These are phyloP conservation scores for Thyatira batis DNA, from an alignment of 2,888 invertebrate genomes.

Conservation along the genomic window DNA sequence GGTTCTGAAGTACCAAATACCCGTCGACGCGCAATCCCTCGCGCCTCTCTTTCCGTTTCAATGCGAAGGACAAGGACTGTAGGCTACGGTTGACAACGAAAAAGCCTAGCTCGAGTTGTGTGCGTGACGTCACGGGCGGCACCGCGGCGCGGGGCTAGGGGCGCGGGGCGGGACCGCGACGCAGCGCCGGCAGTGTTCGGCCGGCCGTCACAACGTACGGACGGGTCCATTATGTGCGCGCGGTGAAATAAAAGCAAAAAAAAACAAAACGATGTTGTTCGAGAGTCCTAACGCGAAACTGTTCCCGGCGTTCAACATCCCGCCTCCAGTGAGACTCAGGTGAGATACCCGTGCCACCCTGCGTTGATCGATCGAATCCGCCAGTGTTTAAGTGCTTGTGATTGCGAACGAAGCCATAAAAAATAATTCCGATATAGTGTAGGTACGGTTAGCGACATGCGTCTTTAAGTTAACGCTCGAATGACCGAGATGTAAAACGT, in stretches of 20 bases:
- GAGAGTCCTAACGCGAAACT: conserved; percentile 88
- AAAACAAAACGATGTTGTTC: conserved; percentile 84
- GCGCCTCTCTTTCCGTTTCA: conserved; percentile 28
- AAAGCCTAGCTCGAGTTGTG: conserved; percentile 51
- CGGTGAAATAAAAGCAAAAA: conserved; percentile 71
- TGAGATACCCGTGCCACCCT: conserved; percentile 45
- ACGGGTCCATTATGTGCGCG: conserved; percentile 65
- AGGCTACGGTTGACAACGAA: conserved; percentile 32
- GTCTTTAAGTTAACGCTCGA: conserved; percentile 48
- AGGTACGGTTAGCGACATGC: conserved; percentile 44
- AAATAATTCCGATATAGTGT: conserved; percentile 56
- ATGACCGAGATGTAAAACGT: conserved; percentile 44
- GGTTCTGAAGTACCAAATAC: conserved; percentile 39
- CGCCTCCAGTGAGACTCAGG: conserved; percentile 85
- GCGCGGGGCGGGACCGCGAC: conserved; percentile 41
- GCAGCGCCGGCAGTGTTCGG: conserved; percentile 61
- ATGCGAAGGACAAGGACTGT: conserved; percentile 30
- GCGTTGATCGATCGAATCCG: conserved; percentile 42
- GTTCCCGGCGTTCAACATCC: conserved; percentile 86
- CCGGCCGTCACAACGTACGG: conserved; percentile 60
- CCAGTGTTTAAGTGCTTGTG: conserved; percentile 35
- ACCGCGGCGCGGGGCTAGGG: conserved; percentile 39
- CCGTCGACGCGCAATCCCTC: conserved; percentile 32
- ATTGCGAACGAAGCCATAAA: conserved; percentile 48
- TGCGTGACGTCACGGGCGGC: conserved; percentile 69